These are phyloP conservation scores for Galeopsomyia nigrocyanea DNA, from an alignment of 2,888 invertebrate species.

Conservation along the genomic window DNA sequence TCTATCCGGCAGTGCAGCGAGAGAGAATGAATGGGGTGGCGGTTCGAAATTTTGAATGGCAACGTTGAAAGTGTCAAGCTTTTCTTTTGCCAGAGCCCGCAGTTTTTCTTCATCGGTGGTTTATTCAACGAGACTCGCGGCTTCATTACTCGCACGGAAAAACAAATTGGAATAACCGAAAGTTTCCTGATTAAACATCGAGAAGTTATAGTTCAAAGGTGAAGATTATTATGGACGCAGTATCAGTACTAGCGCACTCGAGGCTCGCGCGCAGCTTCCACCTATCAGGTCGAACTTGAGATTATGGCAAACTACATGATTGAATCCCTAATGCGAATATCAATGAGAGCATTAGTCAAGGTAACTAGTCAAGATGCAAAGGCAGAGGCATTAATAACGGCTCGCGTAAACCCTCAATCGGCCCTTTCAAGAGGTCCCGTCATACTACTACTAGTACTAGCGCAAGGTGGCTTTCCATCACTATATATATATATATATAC, in stretches of 20 bases:
- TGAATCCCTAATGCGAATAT: slow-evolving; percentile 56
- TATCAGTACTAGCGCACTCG: not conserved
- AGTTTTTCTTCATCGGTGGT: no score
- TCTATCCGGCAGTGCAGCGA: not conserved
- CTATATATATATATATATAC: no score
- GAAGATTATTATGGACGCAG: not conserved
- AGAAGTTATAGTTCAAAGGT: no score
- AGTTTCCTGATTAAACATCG: not conserved
- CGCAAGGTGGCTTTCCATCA: no score
- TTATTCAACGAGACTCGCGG: no score
- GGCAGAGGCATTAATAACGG: slow-evolving; percentile 51
- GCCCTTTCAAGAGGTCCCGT: slow-evolving; percentile 9
- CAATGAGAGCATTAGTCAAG: slow-evolving; percentile 59
- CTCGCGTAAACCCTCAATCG: slow-evolving; percentile 23
- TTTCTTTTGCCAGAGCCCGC: no score
- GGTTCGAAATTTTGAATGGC: no score
- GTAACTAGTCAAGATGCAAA: slow-evolving; percentile 50
- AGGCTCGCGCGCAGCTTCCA: not conserved
- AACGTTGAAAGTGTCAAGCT: no score
- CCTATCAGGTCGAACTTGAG: slow-evolving; percentile 46
- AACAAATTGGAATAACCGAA: no score
- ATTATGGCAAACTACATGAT: slow-evolving; percentile 53
- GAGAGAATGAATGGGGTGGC: no score
- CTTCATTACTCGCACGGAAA: no score
- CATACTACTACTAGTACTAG: no score